Evolutionary conservation across 23 tunicate species (phyloP), one percentile per base, ranked within the genome.

Genomic region (Trididemnum nubilum): DNA sequence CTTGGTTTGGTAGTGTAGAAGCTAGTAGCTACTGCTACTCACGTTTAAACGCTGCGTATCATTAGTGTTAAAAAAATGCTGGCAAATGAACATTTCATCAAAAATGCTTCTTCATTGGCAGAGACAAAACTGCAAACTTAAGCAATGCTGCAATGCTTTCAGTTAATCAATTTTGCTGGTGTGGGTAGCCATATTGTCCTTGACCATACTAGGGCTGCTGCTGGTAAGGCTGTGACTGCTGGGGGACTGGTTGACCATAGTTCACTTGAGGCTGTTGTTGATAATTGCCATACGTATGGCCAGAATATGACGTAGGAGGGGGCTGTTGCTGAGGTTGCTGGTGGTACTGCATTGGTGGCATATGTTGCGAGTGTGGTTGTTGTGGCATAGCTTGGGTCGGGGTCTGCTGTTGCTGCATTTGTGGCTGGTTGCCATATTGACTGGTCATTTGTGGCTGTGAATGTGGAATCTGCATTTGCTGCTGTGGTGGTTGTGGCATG

Each of bases 101-200:
- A n/a, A n/a, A n/a, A n/a, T n/a, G n/a, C n/a, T n/a, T n/a, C n/a
- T n/a, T n/a, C n/a, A n/a, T n/a, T n/a, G n/a, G n/a, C n/a, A n/a
- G n/a, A n/a, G n/a, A n/a, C n/a, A n/a, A n/a, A n/a, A n/a, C n/a
- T n/a, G n/a, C n/a, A n/a, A n/a, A n/a, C n/a, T n/a, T n/a, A n/a
- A n/a, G n/a, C n/a, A n/a, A n/a, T n/a, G n/a, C n/a, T n/a, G n/a
- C n/a, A n/a, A n/a, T n/a, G n/a, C n/a, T n/a, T n/a, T n/a, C n/a
- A n/a, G n/a, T n/a, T n/a, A n/a, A n/a, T n/a, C n/a, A n/a, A n/a
- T n/a, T 7, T 15, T 44, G 15, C 54, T 44, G 54, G 29, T 77
- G 38, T 19, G 81, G 81, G 39, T 77, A 77, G 23, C 23, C 18
- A 57, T 77, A 77, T 33, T 77, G 81, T 12, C 57, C 81, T 54